phyloP scores from a whole-genome alignment of 2,797 vertebrate species.

The Hoplostethus mediterraneus region DNA sequence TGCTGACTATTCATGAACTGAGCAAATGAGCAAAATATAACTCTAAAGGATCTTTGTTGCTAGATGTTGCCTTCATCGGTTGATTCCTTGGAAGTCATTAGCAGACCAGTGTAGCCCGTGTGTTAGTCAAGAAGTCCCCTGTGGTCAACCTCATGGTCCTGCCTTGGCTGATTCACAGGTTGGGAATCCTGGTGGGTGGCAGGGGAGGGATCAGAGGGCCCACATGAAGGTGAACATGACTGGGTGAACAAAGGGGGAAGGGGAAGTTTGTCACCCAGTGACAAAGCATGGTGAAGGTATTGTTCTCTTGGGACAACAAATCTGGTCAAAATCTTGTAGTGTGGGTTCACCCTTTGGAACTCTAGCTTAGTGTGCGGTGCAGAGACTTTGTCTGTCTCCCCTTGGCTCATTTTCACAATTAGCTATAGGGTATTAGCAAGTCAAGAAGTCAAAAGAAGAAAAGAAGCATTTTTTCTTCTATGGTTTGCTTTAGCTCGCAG shows the following conservation, averaged over 20 bases:
- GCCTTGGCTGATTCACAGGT: slow-evolving; percentile 35
- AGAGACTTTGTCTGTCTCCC: no score
- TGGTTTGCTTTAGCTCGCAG: neutral
- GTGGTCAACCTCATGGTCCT: slow-evolving; percentile 5
- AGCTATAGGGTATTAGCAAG: neutral
- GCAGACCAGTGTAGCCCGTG: neutral
- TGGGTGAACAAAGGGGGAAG: neutral
- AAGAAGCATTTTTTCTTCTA: neutral
- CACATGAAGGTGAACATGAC: slow-evolving; percentile 6
- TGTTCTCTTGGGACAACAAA: neutral
- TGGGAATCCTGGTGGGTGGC: slow-evolving; percentile 35
- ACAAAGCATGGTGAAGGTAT: neutral
- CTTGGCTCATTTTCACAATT: neutral
- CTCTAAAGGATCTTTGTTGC: neutral
- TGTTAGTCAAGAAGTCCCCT: neutral
- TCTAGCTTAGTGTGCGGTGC: neutral
- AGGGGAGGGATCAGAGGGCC: slow-evolving; percentile 1
- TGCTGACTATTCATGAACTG: neutral
- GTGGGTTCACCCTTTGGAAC: neutral
- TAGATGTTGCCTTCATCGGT: neutral
- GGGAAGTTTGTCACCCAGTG: no score
- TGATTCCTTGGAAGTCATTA: neutral
- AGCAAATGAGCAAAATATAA: neutral
- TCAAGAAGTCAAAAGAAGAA: neutral
- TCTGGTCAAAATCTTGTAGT: neutral